Evolutionary conservation across 2,888 invertebrate genomes (phyloP).

Genomic region (Mesoligia furuncula): DNA sequence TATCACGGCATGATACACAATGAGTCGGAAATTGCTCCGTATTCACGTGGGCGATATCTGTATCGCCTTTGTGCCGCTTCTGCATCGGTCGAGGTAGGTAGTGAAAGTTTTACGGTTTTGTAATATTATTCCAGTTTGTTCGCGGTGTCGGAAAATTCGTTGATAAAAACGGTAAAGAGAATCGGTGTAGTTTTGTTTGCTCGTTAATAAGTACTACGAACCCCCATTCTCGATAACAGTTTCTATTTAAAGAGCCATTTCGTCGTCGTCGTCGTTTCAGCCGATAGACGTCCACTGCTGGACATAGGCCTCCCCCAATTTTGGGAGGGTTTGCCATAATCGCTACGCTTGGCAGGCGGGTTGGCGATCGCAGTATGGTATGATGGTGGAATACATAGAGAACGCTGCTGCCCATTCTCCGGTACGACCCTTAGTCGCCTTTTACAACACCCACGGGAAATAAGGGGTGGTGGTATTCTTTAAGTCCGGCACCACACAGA

Average conservation of each 20-base stretch:
- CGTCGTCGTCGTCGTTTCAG: too few relatives aligned
- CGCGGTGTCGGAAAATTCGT: not conserved
- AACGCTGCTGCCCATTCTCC: too few relatives aligned
- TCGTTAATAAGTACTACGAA: not conserved
- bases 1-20: slow-evolving; percentile 29
- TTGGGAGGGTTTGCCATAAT: too few relatives aligned
- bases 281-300: too few relatives aligned
- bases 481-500: too few relatives aligned
- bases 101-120: slow-evolving; percentile 19
- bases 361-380: too few relatives aligned
- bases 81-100: not conserved
- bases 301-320: too few relatives aligned
- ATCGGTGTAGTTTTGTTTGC: not conserved
- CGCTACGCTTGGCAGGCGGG: too few relatives aligned
- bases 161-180: not conserved
- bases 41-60: slow-evolving; percentile 31
- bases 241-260: not conserved
- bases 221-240: not conserved
- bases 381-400: too few relatives aligned
- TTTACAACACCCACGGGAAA: too few relatives aligned
- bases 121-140: slow-evolving; percentile 13
- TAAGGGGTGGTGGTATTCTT: too few relatives aligned
- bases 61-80: slow-evolving; percentile 10
- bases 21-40: slow-evolving; percentile 54
- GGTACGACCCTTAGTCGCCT: too few relatives aligned